These are phyloP conservation scores for Catostylus mosaicus DNA, from an alignment of 30 jellyfish, hydroid and myxozoan genomes.

Conservation along the genomic window DNA sequence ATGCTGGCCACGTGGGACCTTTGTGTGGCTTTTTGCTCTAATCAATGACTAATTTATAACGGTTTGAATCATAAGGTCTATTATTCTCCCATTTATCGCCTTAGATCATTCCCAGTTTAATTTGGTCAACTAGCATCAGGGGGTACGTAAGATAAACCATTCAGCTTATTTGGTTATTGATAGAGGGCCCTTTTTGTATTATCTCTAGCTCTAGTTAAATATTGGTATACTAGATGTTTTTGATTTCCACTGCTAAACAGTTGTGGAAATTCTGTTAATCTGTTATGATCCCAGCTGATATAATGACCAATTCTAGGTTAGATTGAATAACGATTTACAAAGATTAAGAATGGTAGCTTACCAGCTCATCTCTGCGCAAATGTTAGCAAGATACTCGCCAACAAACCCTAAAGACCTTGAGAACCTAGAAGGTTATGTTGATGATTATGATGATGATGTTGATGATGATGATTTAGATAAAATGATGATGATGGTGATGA, in stretches of 20 bases:
- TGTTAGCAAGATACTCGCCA: background rate
- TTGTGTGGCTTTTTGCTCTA: constrained; percentile 60
- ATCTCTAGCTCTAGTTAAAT: background rate
- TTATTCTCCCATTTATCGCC: constrained; percentile 52
- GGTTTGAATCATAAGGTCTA: constrained; percentile 64
- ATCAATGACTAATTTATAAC: constrained; percentile 74
- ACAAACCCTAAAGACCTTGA: background rate
- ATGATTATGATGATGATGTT: background rate
- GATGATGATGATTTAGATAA: background rate
- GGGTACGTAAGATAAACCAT: constrained; percentile 41
- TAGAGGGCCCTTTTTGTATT: background rate
- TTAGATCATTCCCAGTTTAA: constrained; percentile 15
- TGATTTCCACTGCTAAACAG: constrained; percentile 2
- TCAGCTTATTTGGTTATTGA: background rate
- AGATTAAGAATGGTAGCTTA: background rate
- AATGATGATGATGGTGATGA: background rate
- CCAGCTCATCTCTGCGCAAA: background rate
- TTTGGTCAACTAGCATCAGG: constrained; percentile 53
- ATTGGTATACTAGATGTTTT: background rate
- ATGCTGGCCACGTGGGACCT: constrained; percentile 65
- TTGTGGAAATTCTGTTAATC: constrained; percentile 25
- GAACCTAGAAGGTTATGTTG: background rate
- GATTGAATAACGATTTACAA: background rate
- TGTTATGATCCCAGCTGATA: constrained; percentile 4
- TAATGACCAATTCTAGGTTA: background rate